These are phyloP conservation scores for Coregonus clupeaformis DNA, from an alignment of 2,113 vertebrate species.

Conservation along the genomic window DNA sequence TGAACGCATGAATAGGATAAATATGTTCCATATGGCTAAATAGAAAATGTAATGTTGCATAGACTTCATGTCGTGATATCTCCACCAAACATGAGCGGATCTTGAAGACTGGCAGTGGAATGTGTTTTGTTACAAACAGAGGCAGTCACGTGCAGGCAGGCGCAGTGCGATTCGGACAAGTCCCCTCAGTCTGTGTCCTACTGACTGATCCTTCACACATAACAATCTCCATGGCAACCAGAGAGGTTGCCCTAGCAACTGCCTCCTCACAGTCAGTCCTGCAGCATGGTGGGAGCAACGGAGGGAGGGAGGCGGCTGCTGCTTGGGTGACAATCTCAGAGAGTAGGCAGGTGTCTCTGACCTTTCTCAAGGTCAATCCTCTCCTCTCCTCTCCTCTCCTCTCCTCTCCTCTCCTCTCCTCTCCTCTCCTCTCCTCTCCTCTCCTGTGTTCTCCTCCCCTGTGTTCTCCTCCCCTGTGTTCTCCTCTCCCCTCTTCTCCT, in stretches of 20 bases:
- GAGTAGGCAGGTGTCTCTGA: slow-evolving; percentile 77
- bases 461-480: not conserved
- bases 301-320: slow-evolving; percentile 49
- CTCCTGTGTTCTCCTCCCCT: slow-evolving; percentile 13
- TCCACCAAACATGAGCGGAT: not conserved
- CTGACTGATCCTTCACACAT: slow-evolving; percentile 80
- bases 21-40: not conserved
- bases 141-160: slow-evolving; percentile 43
- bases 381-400: slow-evolving; percentile 42
- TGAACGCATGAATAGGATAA: not conserved
- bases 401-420: slow-evolving; percentile 28
- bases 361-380: slow-evolving; percentile 78
- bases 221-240: slow-evolving; percentile 83
- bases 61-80: not conserved
- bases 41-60: not conserved
- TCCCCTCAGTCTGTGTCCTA: slow-evolving; percentile 71
- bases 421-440: not conserved
- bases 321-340: slow-evolving; percentile 72
- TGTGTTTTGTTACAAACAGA: not conserved
- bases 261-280: slow-evolving; percentile 78
- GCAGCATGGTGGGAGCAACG: slow-evolving; percentile 68
- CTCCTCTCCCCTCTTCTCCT: not conserved
- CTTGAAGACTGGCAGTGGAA: not conserved
- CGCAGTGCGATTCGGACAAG: slow-evolving; percentile 57
- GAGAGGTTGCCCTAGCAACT: slow-evolving; percentile 87